Conservation (phyloP, 2,888 invertebrate genomes). For the Vannuccia rotundouncinata region DNA sequence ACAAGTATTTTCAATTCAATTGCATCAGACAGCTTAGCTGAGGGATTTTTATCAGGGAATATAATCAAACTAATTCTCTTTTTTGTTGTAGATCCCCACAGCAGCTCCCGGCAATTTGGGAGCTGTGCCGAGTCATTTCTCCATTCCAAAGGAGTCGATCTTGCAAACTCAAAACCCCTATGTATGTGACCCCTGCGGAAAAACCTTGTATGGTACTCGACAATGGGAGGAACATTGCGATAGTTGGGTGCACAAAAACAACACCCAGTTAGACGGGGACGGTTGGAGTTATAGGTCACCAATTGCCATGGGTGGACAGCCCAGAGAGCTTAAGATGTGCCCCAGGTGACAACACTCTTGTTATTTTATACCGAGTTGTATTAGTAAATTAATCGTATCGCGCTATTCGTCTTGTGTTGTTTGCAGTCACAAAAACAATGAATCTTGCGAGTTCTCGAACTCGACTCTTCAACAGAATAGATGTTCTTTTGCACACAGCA, state of each 20-base stretch:
- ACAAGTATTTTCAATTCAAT: no score
- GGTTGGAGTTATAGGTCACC: slow-evolving; percentile 54
- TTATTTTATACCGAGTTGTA: no score
- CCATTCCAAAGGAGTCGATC: not conserved
- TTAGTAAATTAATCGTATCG: no score
- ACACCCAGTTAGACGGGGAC: slow-evolving; percentile 51
- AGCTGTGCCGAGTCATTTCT: not conserved
- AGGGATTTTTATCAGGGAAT: no score
- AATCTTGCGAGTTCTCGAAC: slow-evolving; percentile 47
- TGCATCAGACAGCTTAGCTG: no score
- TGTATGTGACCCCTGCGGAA: not conserved
- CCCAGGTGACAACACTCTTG: no score
- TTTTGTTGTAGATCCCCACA: not conserved
- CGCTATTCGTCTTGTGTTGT: no score
- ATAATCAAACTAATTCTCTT: no score
- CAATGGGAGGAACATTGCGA: slow-evolving; percentile 53
- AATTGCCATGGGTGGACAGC: not conserved
- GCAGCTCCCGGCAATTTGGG: not conserved
- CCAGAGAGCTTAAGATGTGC: slow-evolving; percentile 44
- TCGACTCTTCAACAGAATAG: slow-evolving; percentile 50
- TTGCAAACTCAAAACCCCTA: not conserved
- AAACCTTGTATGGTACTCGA: not conserved
- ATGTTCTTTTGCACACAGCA: slow-evolving; percentile 50
- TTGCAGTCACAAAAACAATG: not conserved
- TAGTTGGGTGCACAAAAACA: slow-evolving; percentile 48